phyloP scores from a whole-genome alignment of 2,113 vertebrate species.

The Mixornis gularis region DNA sequence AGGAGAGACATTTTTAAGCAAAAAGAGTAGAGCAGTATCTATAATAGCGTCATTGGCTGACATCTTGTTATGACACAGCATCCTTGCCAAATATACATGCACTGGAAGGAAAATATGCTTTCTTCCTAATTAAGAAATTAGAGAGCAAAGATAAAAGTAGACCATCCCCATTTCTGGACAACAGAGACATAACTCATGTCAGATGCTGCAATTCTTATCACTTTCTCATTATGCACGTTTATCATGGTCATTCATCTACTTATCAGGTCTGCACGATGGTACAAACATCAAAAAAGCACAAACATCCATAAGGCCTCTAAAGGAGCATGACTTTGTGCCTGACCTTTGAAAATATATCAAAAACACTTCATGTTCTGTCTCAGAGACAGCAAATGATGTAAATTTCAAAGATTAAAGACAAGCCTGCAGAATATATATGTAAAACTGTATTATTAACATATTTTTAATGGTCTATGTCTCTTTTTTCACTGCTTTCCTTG shows the following conservation, averaged over 20 bases:
- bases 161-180: constrained; percentile 44
- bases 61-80: not conserved
- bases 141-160: constrained; percentile 64
- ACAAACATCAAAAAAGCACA: constrained; percentile 64
- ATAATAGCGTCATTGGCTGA: constrained; percentile 3
- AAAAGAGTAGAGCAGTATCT: not conserved
- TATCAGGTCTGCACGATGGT: constrained; percentile 29
- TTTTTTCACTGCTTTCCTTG: not conserved
- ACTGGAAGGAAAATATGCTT: constrained; percentile 45
- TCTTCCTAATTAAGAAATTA: constrained; percentile 73
- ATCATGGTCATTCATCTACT: constrained; percentile 65
- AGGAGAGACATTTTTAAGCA: constrained; percentile 12
- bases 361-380: not conserved
- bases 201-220: constrained; percentile 67
- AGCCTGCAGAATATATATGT: not conserved
- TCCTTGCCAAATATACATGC: constrained; percentile 13
- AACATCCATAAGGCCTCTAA: constrained; percentile 7
- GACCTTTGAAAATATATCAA: constrained; percentile 48
- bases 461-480: not conserved
- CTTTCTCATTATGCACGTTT: constrained; percentile 62
- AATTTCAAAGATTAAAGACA: constrained; percentile 34
- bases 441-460: not conserved
- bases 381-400: not conserved
- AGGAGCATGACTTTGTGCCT: not conserved
- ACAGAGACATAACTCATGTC: constrained; percentile 61